phyloP scores from a whole-genome alignment of 2,113 vertebrate species.

The Platysternon megacephalum region DNA sequence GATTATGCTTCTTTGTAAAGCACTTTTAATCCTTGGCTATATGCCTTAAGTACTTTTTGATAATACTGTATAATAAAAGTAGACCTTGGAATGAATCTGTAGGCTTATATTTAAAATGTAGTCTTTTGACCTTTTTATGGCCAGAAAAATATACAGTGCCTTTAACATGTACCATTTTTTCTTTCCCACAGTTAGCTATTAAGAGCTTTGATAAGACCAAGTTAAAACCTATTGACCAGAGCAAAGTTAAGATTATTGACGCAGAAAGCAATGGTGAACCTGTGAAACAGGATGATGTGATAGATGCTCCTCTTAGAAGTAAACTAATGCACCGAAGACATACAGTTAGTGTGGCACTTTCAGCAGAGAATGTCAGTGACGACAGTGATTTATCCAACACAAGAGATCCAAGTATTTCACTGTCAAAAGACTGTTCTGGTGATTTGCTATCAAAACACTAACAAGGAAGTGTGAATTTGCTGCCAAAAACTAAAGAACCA shows the following conservation, averaged over 20 bases:
- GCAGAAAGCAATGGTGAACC: neutral
- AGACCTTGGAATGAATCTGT: neutral
- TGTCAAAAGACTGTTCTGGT: neutral
- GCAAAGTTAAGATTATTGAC: neutral
- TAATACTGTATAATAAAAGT: neutral
- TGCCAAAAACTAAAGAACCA: neutral
- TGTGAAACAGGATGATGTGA: neutral
- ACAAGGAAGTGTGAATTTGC: neutral
- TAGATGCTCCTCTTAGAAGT: neutral
- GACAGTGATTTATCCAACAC: neutral
- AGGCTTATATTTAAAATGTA: neutral
- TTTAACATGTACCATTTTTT: rapidly evolving
- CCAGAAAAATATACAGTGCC: neutral
- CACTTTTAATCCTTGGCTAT: neutral
- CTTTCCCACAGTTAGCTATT: conserved; percentile 74
- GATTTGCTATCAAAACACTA: neutral
- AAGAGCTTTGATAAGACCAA: conserved; percentile 72
- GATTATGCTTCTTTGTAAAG: neutral
- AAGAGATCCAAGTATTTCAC: neutral
- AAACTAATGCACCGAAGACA: conserved; percentile 79
- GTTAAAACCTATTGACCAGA: conserved; percentile 73
- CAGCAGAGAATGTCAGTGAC: neutral
- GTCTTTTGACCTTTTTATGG: neutral
- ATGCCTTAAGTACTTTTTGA: neutral
- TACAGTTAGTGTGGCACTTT: conserved; percentile 59